Percentiles rank a stretch among this genome's conserved stretches.
Evolutionary conservation across 2,797 vertebrate species (phyloP).

Genomic region (Phataginus tetradactyla): DNA sequence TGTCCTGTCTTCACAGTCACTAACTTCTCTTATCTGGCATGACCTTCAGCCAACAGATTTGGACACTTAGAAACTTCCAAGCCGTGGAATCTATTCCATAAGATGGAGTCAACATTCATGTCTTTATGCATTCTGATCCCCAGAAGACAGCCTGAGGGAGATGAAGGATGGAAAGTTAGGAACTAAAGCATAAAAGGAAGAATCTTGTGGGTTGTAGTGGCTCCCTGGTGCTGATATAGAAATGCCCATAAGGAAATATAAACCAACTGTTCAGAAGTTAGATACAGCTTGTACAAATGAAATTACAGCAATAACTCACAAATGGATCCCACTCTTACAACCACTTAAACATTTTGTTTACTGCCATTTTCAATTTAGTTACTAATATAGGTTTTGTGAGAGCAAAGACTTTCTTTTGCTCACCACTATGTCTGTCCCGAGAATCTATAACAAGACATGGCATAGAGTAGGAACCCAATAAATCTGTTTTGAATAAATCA

Average conservation of each 20-base stretch:
- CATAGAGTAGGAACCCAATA: neutral
- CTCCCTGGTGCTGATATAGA: neutral
- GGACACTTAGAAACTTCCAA: neutral
- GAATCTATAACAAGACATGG: neutral
- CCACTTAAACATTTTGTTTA: neutral
- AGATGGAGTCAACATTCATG: neutral
- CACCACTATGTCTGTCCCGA: neutral
- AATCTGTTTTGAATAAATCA: conserved; percentile 23
- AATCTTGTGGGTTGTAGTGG: neutral
- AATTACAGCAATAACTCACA: neutral
- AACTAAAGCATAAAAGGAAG: neutral
- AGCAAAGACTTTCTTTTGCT: neutral
- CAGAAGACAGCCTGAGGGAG: neutral
- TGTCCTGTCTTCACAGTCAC: neutral
- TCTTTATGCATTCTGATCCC: neutral
- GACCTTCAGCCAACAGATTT: neutral
- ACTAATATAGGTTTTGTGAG: neutral
- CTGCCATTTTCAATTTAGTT: conserved; percentile 1
- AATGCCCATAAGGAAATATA: neutral
- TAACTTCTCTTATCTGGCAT: neutral
- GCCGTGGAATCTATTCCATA: neutral
- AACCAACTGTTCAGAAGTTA: neutral
- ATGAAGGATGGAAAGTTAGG: neutral
- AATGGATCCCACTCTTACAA: neutral
- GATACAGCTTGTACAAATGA: neutral